Evolutionary conservation across 2,797 vertebrate species (phyloP).

Genomic region (Acridotheres tristis): DNA sequence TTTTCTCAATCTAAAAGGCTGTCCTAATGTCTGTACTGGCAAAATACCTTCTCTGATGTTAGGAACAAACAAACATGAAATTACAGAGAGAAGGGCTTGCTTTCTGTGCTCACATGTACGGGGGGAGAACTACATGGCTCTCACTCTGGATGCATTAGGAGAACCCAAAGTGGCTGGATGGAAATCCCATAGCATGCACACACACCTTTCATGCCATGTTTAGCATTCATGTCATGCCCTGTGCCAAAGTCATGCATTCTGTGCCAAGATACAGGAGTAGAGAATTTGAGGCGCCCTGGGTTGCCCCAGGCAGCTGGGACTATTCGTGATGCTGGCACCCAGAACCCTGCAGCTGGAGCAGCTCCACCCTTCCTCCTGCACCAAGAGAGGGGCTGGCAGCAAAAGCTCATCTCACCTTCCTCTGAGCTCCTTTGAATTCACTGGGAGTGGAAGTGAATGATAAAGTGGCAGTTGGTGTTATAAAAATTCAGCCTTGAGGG

Average conservation of each 20-base stretch:
- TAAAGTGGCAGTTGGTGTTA: fast-evolving
- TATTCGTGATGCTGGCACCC: background rate
- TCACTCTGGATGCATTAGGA: background rate
- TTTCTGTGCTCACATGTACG: background rate
- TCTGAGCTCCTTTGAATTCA: background rate
- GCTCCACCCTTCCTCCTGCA: background rate
- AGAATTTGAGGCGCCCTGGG: background rate
- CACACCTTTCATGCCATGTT: background rate
- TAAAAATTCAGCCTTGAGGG: background rate
- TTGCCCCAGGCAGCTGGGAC: background rate
- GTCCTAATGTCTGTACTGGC: background rate
- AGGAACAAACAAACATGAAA: background rate
- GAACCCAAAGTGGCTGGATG: background rate
- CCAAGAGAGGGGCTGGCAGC: background rate
- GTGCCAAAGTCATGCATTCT: background rate
- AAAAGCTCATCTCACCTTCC: background rate
- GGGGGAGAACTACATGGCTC: background rate
- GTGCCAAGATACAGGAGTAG: background rate
- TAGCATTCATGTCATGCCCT: background rate
- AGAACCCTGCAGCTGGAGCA: background rate
- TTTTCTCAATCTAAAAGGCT: background rate
- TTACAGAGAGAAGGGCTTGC: background rate
- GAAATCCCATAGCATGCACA: background rate
- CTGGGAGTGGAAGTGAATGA: background rate
- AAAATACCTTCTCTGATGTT: background rate